Evolutionary conservation across 2,797 vertebrate species (phyloP).

Genomic region (Limosa lapponica): DNA sequence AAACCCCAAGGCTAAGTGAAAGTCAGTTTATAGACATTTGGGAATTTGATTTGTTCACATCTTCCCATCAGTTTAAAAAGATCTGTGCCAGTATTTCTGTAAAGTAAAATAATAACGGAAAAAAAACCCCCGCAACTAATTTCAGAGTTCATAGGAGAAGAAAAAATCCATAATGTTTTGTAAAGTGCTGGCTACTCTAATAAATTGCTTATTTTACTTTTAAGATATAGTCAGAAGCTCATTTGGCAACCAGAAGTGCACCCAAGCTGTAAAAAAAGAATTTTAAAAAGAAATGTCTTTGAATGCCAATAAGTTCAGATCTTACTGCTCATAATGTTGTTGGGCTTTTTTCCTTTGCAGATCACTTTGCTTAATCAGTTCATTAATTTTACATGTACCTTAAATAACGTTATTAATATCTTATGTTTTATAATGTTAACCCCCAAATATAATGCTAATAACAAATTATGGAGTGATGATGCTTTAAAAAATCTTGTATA

Average conservation of each 20-base stretch:
- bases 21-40: constrained; percentile 51
- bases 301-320: neutral
- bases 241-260: neutral
- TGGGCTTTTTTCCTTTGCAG: neutral
- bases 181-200: neutral
- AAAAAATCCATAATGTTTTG: neutral
- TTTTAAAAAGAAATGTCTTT: neutral
- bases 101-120: constrained; percentile 1
- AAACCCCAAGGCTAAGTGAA: constrained; percentile 43
- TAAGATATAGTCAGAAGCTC: neutral
- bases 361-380: neutral
- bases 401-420: neutral
- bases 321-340: neutral
- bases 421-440: neutral
- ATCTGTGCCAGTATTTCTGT: neutral
- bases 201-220: neutral
- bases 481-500: neutral
- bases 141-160: neutral
- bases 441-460: neutral
- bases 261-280: neutral
- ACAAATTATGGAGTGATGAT: neutral
- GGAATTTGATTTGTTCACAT: constrained; percentile 47
- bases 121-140: neutral
- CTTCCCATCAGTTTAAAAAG: constrained; percentile 6
- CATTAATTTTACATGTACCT: neutral